Percentiles rank a stretch among this genome's conserved stretches.
These are phyloP conservation scores for Passer domesticus DNA, from an alignment of 2,113 vertebrate genomes.

Conservation along the genomic window DNA sequence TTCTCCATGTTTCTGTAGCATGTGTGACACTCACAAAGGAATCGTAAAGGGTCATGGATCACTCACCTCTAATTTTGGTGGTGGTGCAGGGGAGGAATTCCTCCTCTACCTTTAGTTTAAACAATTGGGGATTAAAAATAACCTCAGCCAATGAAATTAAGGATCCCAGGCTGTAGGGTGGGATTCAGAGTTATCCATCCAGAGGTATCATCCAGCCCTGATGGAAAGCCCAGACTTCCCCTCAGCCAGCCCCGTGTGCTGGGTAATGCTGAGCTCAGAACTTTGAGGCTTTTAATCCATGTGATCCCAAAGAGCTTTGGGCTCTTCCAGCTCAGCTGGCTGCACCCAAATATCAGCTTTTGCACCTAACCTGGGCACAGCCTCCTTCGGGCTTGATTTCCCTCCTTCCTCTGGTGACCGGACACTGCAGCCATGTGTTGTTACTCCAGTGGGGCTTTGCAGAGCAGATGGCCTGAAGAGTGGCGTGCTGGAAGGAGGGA, in stretches of 20 bases:
- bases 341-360: background rate
- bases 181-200: background rate
- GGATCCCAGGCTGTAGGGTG: background rate
- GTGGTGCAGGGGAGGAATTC: background rate
- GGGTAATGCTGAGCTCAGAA: background rate
- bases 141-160: background rate
- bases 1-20: background rate
- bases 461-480: background rate
- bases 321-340: background rate
- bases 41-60: background rate
- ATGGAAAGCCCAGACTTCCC: background rate
- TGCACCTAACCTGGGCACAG: background rate
- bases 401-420: background rate
- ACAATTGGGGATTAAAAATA: rapidly evolving
- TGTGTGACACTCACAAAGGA: rapidly evolving
- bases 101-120: background rate
- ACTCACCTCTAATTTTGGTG: background rate
- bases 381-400: background rate
- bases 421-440: rapidly evolving
- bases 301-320: background rate
- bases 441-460: background rate
- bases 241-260: background rate
- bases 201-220: background rate
- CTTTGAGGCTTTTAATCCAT: background rate
- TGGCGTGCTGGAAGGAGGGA: background rate